Evolutionary conservation across 2,113 vertebrate species (phyloP), one percentile per base, ranked within the genome.

Genomic region (Tenrec ecaudatus): DNA sequence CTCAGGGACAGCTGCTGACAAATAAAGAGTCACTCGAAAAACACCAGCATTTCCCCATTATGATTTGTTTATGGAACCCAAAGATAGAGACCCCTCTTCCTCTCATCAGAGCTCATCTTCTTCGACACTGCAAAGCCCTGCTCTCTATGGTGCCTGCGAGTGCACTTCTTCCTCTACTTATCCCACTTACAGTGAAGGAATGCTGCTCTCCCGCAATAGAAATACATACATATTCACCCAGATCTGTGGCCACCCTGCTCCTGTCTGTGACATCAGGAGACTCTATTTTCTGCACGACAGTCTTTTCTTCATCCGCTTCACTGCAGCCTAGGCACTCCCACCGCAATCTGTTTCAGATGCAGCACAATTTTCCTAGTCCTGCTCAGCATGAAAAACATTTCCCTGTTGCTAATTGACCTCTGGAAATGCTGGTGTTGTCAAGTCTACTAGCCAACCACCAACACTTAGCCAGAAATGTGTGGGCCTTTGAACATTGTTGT

Each of bases 261-360:
- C 31, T 4, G 1, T 62, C 71, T 33, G 76, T 25, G 3, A 15
- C 12, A 7, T 57, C 66, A n/a, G 27, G 22, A 58, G 3, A 1
- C 75, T 91, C 23, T 15, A 53, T 87, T 62, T 93, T 78, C 75
- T 76, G 23, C 4, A 36, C 3, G 1, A 36, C 64, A 93, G 38
- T 17, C 57, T 58, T 93, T 84, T 79, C 75, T 79, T 86, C 16
- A 2, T n/a, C 90, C 9, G 33, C 58, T 87, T 17, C 12, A 89
- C 47, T 71, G 75, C 60, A 89, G 23, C 71, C 84, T 80, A 81
- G 82, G 91, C 85, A 92, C 57, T 86, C 82, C 47, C 2, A 68
- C n/a, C 62, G 77, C 69, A 91, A 86, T 94, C 93, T 91, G 88
- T 90, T 91, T 91, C 93, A 95, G 89, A 95, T 86, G 91, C 93